A percentile compares a stretch with the other conserved stretches of the same genome.
Evolutionary conservation across 1,140 invertebrate species (phyloP).

Genomic region (Brachionus asplanchnoidis): DNA sequence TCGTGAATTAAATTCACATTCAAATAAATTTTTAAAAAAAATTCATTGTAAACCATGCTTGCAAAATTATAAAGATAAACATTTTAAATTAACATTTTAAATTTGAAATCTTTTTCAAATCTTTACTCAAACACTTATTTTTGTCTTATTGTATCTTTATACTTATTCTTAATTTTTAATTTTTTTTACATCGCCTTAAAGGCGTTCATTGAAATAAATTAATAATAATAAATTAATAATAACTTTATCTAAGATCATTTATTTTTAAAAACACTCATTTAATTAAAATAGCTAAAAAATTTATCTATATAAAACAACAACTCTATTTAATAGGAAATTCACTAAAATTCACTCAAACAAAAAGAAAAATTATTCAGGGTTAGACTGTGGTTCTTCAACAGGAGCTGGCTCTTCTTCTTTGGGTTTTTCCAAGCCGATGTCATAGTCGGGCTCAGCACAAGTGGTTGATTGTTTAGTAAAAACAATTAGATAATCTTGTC

Average conservation of each 20-base stretch:
- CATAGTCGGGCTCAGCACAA: background rate
- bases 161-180: too few species aligned
- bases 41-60: too few species aligned
- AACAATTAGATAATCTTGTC: slow-evolving; percentile 26
- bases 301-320: slow-evolving; percentile 6
- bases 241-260: background rate
- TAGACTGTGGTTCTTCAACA: background rate
- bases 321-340: slow-evolving; percentile 5
- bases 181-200: too few species aligned
- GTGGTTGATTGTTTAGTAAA: background rate
- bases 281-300: background rate
- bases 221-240: too few species aligned
- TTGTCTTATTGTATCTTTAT: too few species aligned
- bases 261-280: background rate
- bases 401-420: background rate
- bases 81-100: too few species aligned
- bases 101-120: too few species aligned
- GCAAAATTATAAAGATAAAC: too few species aligned
- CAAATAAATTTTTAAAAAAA: too few species aligned
- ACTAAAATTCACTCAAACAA: background rate
- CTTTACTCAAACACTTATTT: too few species aligned
- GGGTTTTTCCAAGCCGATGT: slow-evolving; percentile 36
- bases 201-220: too few species aligned
- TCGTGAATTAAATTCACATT: background rate
- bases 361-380: slow-evolving; percentile 11